Conservation (phyloP, 92 coral and sea anemone species). For the Galaxea fascicularis region DNA sequence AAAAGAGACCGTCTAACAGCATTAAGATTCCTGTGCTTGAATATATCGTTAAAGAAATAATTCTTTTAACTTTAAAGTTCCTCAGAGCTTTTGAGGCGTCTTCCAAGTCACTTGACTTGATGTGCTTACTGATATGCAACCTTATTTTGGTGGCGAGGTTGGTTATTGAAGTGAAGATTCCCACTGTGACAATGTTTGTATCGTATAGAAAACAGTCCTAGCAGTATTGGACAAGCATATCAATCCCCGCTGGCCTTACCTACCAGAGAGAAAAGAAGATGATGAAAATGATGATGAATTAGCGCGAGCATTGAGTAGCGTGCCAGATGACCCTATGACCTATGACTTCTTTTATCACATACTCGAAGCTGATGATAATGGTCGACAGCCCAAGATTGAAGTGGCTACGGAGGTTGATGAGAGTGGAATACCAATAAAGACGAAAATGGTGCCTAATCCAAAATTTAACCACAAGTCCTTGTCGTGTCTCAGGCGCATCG, state of each 20-base stretch:
- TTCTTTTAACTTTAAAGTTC: too few relatives aligned
- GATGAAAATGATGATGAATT: conserved; percentile 64
- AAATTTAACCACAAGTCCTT: conserved; percentile 73
- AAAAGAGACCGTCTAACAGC: too few relatives aligned
- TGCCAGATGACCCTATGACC: conserved; percentile 95
- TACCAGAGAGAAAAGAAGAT: conserved; percentile 71
- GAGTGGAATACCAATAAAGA: conserved; percentile 67
- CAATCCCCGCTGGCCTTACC: conserved; percentile 96
- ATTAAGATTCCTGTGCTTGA: too few relatives aligned
- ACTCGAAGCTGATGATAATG: conserved; percentile 86
- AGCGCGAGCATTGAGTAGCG: conserved; percentile 87
- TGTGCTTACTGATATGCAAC: too few relatives aligned
- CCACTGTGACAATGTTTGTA: not conserved
- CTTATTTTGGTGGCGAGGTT: too few relatives aligned
- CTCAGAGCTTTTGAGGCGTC: too few relatives aligned
- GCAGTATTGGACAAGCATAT: conserved; percentile 90
- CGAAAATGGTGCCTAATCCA: conserved; percentile 46
- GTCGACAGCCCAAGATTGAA: conserved; percentile 73
- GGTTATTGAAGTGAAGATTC: too few relatives aligned
- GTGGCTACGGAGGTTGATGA: conserved; percentile 79
- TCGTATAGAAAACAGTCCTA: conserved; percentile 81
- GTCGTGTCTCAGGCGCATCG: conserved; percentile 83
- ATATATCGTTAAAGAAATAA: too few relatives aligned
- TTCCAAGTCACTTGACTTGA: too few relatives aligned
- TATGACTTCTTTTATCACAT: conserved; percentile 91